Base-by-base conservation (phyloP, 2,888 invertebrate genomes). In the Nemurella pictetii region DNA sequence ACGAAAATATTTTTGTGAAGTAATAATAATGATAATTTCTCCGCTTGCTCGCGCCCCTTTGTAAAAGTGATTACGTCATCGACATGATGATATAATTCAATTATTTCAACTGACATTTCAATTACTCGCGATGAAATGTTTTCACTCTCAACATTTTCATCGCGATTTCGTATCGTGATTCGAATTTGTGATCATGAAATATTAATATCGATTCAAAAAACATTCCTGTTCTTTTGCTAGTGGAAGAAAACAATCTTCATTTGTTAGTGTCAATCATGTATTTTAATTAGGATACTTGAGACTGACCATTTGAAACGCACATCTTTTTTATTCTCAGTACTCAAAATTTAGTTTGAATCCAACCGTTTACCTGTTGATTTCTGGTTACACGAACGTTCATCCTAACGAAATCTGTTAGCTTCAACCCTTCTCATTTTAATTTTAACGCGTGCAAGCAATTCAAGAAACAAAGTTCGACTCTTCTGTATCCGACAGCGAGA, bases 41-140 rank as follows among this genome's bases (percentile, higher is more conserved):
- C 9, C 20, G 7, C 55, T 55, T 30, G 78, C 28, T 1, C 29
- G 82, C 82, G 27, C 82, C 82, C 82, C 5, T 26, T 35, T 78
- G 7, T 30, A 29, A 81, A 81, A 7, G 20, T 25, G 25, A 72
- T 82, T 25, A 82, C 82, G 82, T 82, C 82, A 82, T 55, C 55
- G 30, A 78, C 55, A 12, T 55, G 55, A 55, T 55, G 55, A 82
- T 35, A 35, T 55, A 36, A 82, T 82, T 82, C 82, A 82, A 82
- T 82, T 82, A 55, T 72, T 82, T 82, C 55, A 28, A 55, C 82
- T 82, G 82, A 82, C 82, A 82, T 82, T 82, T 82, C 82, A 82
- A 82, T 82, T 82, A 82, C 82, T 78, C 12, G 28, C 12, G 72
- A 29, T 82, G 82, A 82, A 82, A 82, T 82, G 82, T 55, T 82